A percentile compares a stretch with the other conserved stretches of the same genome.
phyloP scores from a whole-genome alignment of 1,140 invertebrate species.

The Lucilia cuprina region DNA sequence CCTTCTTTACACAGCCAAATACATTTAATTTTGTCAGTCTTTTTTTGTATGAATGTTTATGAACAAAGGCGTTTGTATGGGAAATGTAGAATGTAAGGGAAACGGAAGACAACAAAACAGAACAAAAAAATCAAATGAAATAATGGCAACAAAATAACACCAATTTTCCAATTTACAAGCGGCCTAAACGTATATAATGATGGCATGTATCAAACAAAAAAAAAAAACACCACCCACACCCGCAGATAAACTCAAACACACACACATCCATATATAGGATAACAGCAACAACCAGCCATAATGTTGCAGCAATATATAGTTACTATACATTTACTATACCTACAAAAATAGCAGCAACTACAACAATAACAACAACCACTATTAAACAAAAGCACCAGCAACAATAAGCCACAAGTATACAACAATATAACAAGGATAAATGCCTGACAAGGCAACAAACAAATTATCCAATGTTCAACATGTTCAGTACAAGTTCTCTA shows the following conservation, averaged over 20 bases:
- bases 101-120: slow-evolving; percentile 36
- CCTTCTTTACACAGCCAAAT: slow-evolving; percentile 37
- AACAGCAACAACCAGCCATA: background rate
- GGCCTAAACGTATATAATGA: slow-evolving; percentile 23
- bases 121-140: slow-evolving; percentile 19
- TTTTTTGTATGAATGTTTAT: background rate
- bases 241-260: background rate
- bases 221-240: background rate
- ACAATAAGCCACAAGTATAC: background rate
- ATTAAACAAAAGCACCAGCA: background rate
- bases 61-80: background rate
- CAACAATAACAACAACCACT: slow-evolving; percentile 4
- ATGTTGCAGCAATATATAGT: background rate
- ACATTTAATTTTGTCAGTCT: background rate
- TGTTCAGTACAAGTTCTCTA: background rate
- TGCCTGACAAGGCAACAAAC: slow-evolving; percentile 39
- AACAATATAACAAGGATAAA: slow-evolving; percentile 28
- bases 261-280: background rate
- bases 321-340: background rate
- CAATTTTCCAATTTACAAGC: slow-evolving; percentile 37
- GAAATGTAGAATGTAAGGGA: slow-evolving; percentile 32
- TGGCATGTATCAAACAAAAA: slow-evolving; percentile 3
- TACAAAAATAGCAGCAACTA: background rate
- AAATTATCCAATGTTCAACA: slow-evolving; percentile 36
- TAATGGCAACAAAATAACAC: slow-evolving; percentile 34